Evolutionary conservation across 2,797 vertebrate genomes (phyloP), one percentile per base, ranked within the genome.

Genomic region (Chloroceryle amazona): DNA sequence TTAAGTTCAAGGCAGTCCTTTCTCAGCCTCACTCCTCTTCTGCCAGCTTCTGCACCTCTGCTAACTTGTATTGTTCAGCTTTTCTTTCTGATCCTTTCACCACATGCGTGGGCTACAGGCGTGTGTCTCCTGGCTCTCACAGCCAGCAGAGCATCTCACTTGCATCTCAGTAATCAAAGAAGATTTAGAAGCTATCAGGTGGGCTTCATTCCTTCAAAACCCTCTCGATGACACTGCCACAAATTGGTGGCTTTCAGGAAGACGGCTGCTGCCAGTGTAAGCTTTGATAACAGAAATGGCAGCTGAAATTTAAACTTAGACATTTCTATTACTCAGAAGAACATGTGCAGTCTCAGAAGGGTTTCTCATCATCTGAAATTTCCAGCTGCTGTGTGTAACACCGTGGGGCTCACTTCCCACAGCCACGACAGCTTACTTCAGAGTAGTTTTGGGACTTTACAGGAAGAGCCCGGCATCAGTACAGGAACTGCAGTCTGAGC

Each of bases 261-360:
- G 63, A 55, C 1, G 3, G 60, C 86, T 86, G 75, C 41, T 87
- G 80, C 41, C 67, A 35, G 55, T 5, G 26, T 71, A 72, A 86
- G 79, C 63, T 89, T 85, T 90, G 91, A 89, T 91, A 97, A 87
- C 7, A 94, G 94, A 94, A 96, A 94, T 49, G 70, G 92, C 81
- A 82, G 81, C 67, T 93, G 96, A 96, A 96, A 92, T 92, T 91
- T 92, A 95, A 94, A 96, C 93, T 61, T 20, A 60, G 89, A 80
- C 78, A 84, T 91, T 92, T 94, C 86, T 73, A 65, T 91, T 93
- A 83, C 79, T 61, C 63, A 46, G 75, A 95, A 57, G 83, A 84
- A 94, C 89, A 94, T 60, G 66, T 63, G 57, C 60, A 80, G 82
- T 66, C 49, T 71, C 71, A 93, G 75, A 92, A 86, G 60, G 47